phyloP scores from a whole-genome alignment of 2,888 invertebrate species.

The Lepidocyrtinus sp. region DNA sequence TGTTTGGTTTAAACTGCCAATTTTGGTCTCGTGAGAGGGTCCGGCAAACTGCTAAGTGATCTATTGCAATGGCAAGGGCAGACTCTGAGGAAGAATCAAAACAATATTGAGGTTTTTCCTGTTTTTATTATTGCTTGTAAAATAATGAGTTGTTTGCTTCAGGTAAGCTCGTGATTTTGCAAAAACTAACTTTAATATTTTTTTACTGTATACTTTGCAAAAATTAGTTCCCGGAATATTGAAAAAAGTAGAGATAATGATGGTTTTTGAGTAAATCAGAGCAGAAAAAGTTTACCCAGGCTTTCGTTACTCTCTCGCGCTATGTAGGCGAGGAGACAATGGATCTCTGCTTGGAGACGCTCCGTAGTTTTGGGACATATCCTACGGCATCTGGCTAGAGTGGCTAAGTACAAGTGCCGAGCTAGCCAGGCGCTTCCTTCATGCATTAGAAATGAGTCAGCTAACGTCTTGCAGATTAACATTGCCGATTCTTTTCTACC shows the following conservation, averaged over 20 bases:
- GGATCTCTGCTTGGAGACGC: conserved; percentile 62
- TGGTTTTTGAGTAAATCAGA: not conserved
- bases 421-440: conserved; percentile 41
- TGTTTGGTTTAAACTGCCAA: conserved; percentile 63
- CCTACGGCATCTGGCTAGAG: conserved; percentile 43
- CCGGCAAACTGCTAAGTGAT: conserved; percentile 62
- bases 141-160: too few relatives aligned
- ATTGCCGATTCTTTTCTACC: conserved; percentile 62
- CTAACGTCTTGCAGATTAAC: conserved; percentile 53
- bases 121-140: too few relatives aligned
- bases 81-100: conserved; percentile 50
- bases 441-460: conserved; percentile 58
- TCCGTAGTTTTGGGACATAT: conserved; percentile 45
- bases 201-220: too few relatives aligned
- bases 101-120: too few relatives aligned
- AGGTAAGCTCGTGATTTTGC: not conserved
- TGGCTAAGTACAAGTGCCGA: conserved; percentile 56
- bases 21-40: conserved; percentile 56
- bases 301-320: conserved; percentile 57
- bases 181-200: too few relatives aligned
- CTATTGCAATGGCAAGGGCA: conserved; percentile 57
- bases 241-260: not conserved
- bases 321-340: conserved; percentile 64
- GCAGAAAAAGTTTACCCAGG: conserved; percentile 39
- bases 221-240: too few relatives aligned